phyloP scores from a whole-genome alignment of 2,888 invertebrate species.

The Mamestra brassicae region DNA sequence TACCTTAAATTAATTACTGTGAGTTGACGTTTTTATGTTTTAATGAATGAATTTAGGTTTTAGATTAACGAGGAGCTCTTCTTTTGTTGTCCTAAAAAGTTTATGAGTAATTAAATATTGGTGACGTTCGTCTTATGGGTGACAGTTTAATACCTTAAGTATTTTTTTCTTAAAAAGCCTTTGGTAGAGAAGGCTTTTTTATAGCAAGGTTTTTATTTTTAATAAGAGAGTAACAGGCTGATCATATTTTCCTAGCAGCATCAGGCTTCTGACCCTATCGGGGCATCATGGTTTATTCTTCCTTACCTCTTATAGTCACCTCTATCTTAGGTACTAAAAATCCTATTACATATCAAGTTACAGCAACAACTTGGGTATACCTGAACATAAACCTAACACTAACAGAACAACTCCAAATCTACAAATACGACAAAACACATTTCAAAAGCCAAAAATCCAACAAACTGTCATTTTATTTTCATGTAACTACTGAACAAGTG shows the following conservation, averaged over 20 bases:
- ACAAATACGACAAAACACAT: constrained; percentile 9
- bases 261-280: not conserved
- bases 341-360: not conserved
- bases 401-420: not conserved
- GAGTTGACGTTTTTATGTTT: constrained; percentile 74
- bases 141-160: not conserved
- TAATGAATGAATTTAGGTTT: constrained; percentile 66
- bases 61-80: constrained; percentile 54
- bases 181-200: not conserved
- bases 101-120: constrained; percentile 20
- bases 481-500: constrained; percentile 56
- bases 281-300: not conserved
- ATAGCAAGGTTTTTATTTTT: not conserved
- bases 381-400: too few species aligned
- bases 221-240: not conserved
- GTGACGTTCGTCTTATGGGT: not conserved
- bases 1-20: constrained; percentile 79
- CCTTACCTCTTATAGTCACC: not conserved
- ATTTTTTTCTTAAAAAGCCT: not conserved
- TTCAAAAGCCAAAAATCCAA: constrained; percentile 33
- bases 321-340: not conserved
- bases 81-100: constrained; percentile 40
- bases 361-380: too few species aligned
- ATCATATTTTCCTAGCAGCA: too few species aligned
- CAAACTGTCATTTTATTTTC: constrained; percentile 46